A percentile compares a stretch with the other conserved stretches of the same genome.
Evolutionary conservation across 2,888 invertebrate species (phyloP).

Genomic region (Drosophila paracracens): DNA sequence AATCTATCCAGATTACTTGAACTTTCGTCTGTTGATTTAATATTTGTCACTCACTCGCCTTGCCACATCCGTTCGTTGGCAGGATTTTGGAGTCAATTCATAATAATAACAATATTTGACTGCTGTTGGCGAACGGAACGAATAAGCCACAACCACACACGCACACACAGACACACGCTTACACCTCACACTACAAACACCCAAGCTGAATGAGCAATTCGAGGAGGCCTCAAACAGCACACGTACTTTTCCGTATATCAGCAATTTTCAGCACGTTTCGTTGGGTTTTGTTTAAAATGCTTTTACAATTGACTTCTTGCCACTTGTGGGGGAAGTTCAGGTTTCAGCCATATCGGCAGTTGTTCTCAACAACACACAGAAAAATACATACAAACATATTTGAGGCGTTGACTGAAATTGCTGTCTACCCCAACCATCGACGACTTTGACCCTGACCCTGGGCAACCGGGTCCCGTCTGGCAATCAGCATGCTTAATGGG

Average conservation of each 20-base stretch:
- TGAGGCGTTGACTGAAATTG: constrained; percentile 40
- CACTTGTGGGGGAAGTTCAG: constrained; percentile 7
- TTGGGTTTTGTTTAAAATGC: constrained; percentile 74
- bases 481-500: constrained; percentile 36
- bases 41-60: constrained; percentile 35
- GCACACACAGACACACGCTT: not conserved
- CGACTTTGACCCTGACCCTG: constrained; percentile 24
- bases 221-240: constrained; percentile 18
- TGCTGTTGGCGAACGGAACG: not conserved
- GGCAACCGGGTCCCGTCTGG: constrained; percentile 6
- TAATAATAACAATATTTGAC: constrained; percentile 56
- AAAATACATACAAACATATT: constrained; percentile 2
- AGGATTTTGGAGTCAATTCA: constrained; percentile 53
- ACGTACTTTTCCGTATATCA: constrained; percentile 65
- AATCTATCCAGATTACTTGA: constrained; percentile 4
- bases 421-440: constrained; percentile 3
- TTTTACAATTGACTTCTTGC: constrained; percentile 55
- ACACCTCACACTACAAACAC: not conserved
- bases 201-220: constrained; percentile 1
- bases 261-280: constrained; percentile 73
- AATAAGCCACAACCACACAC: constrained; percentile 1
- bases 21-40: not conserved
- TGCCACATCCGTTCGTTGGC: constrained; percentile 43
- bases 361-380: constrained; percentile 13
- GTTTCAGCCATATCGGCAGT: constrained; percentile 36